Conservation (phyloP, 2,113 vertebrate species). For the Anser brachyrhynchus region DNA sequence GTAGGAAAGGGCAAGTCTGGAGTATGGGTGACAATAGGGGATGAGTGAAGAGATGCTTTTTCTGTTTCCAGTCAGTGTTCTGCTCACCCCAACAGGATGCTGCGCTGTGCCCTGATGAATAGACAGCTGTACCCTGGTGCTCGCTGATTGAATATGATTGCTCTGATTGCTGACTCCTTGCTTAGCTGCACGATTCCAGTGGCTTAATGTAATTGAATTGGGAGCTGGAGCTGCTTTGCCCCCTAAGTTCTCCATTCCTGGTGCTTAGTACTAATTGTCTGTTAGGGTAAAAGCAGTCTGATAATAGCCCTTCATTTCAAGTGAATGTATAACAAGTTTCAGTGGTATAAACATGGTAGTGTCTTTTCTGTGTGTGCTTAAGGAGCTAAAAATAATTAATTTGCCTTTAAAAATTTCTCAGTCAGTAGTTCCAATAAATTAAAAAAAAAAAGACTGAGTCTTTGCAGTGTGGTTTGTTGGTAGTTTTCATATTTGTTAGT, state of each 20-base stretch:
- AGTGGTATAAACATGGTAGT: not conserved
- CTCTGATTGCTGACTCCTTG: constrained; percentile 72
- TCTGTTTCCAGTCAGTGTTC: constrained; percentile 16
- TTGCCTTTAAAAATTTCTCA: constrained; percentile 3
- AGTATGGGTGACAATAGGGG: not conserved
- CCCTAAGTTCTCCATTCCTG: constrained; percentile 40
- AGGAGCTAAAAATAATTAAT: constrained; percentile 10
- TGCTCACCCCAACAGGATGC: constrained; percentile 12
- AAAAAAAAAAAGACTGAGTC: not conserved
- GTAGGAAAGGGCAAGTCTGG: constrained; percentile 7
- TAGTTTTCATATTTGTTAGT: not conserved
- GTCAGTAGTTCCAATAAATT: not conserved
- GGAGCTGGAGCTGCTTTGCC: constrained; percentile 58
- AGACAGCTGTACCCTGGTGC: constrained; percentile 49
- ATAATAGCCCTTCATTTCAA: constrained; percentile 41
- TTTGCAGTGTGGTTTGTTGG: not conserved
- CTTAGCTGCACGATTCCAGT: constrained; percentile 69
- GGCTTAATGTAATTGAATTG: constrained; percentile 68
- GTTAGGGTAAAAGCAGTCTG: constrained; percentile 53
- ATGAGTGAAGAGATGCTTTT: not conserved
- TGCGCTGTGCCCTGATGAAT: constrained; percentile 32
- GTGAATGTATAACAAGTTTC: not conserved
- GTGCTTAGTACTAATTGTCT: constrained; percentile 61
- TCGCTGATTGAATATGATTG: constrained; percentile 62
- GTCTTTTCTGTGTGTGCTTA: not conserved